Percentiles rank a stretch among this genome's conserved stretches.
Evolutionary conservation across 2,113 vertebrate species (phyloP).

Genomic region (Isichthys henryi): DNA sequence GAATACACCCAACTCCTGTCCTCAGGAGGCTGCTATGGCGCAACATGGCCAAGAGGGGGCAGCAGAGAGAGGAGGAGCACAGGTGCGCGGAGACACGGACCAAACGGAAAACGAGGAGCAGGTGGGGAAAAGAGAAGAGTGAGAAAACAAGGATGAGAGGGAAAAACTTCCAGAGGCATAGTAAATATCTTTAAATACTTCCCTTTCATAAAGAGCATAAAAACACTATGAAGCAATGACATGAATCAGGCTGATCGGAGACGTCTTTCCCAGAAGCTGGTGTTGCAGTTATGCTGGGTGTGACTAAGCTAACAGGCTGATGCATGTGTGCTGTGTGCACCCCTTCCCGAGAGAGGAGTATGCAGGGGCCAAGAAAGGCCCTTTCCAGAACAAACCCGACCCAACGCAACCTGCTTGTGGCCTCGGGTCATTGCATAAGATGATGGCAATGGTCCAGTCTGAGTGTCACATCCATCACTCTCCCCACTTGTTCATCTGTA

Average conservation of each 20-base stretch:
- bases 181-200: neutral
- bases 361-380: neutral
- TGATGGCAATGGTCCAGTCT: neutral
- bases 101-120: conserved; percentile 41
- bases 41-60: conserved; percentile 54
- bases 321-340: neutral
- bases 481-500: neutral
- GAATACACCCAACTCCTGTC: conserved; percentile 91
- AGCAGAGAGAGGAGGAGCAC: conserved; percentile 46
- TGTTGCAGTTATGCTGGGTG: neutral
- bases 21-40: conserved; percentile 72
- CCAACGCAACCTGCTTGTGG: neutral
- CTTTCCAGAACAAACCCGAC: neutral
- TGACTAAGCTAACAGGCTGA: neutral
- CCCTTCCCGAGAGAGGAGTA: neutral
- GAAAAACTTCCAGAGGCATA: neutral
- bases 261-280: neutral
- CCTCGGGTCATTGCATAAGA: neutral
- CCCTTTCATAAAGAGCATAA: neutral
- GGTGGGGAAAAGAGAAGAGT: neutral
- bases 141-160: neutral
- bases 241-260: neutral
- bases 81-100: conserved; percentile 8
- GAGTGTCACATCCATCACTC: neutral
- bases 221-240: neutral